Evolutionary conservation across 2,797 vertebrate genomes (phyloP), one percentile per base, ranked within the genome.

Genomic region (Poecile montanus): DNA sequence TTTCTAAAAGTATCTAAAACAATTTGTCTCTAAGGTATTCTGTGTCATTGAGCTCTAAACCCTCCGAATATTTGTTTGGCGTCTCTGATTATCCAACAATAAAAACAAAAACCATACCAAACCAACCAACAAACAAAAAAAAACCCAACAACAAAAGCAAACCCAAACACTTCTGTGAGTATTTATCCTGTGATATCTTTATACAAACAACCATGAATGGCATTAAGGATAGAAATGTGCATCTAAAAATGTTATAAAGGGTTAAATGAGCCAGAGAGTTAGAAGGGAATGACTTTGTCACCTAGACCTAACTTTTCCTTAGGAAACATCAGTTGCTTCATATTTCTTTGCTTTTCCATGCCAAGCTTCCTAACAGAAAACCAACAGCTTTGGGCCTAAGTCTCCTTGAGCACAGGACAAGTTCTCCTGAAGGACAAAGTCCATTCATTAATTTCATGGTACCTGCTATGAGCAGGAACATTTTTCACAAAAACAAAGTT

Each of bases 41-140:
- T 68, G 22, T 88, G 68, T 26, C 40, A 63, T 1, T 89, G 62
- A 91, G 47, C 26, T 81, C 26, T 75, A 45, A 89, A 92, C 36
- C 21, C 11, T 88, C 29, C 30, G 91, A 92, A 88, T 95, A 70
- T 84, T 89, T 91, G n/a, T 82, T 92, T 58, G 58, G 19, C 72
- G 18, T 89, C n/a, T 60, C 72, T 77, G 51, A 63, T 77, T 87
- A 94, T 68, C 65, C 54, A 83, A 67, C 11, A 48, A 26, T 5
- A 34, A 32, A 48, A 54, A 10, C 10, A 34, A 50, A 21, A 66
- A 20, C 3, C n/a, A 54, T 47, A 54, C 13, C 40, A 54, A 68
- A 9, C 16, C 42, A 42, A 15, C 42, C 23, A 48, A 13, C 20
- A 53, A 51, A 17, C 6, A 34, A 13, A 8, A 26, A 26, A 26